phyloP scores from a whole-genome alignment of 2,888 invertebrate species.

The Diadegma fenestrale region DNA sequence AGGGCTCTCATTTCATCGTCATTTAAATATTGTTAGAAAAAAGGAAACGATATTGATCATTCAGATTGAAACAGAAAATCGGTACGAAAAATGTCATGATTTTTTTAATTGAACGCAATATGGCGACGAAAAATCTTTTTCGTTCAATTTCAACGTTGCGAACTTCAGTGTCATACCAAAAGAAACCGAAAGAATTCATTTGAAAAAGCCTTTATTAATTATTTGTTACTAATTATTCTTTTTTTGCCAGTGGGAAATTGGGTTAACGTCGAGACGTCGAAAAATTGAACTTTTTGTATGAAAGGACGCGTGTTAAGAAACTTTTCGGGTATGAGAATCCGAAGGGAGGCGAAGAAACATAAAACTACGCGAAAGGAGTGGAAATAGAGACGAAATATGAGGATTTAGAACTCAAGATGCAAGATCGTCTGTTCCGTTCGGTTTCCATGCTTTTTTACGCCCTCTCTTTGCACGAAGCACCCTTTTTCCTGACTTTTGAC shows the following conservation, averaged over 20 bases:
- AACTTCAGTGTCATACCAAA: too few species aligned
- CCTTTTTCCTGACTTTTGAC: constrained; percentile 45
- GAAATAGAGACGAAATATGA: constrained; percentile 58
- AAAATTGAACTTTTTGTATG: not conserved
- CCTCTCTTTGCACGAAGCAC: constrained; percentile 16
- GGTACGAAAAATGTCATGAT: too few species aligned
- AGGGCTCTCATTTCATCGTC: not conserved
- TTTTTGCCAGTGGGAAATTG: not conserved
- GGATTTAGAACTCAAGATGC: constrained; percentile 16
- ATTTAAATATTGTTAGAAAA: not conserved
- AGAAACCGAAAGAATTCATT: too few species aligned
- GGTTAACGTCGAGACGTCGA: not conserved
- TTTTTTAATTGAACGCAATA: too few species aligned
- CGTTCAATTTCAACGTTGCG: too few species aligned
- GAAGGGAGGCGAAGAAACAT: constrained; percentile 26
- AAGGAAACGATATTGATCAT: too few species aligned
- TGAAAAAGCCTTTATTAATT: not conserved
- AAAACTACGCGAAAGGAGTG: constrained; percentile 30
- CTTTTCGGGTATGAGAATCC: not conserved
- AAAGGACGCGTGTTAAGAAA: not conserved
- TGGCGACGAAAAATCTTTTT: too few species aligned
- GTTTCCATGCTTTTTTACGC: constrained; percentile 11
- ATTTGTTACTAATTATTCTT: not conserved
- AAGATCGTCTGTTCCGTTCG: constrained; percentile 28
- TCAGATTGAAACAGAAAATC: too few species aligned